phyloP scores from a whole-genome alignment of 2,888 invertebrate genomes.

The Julus scandinavius region DNA sequence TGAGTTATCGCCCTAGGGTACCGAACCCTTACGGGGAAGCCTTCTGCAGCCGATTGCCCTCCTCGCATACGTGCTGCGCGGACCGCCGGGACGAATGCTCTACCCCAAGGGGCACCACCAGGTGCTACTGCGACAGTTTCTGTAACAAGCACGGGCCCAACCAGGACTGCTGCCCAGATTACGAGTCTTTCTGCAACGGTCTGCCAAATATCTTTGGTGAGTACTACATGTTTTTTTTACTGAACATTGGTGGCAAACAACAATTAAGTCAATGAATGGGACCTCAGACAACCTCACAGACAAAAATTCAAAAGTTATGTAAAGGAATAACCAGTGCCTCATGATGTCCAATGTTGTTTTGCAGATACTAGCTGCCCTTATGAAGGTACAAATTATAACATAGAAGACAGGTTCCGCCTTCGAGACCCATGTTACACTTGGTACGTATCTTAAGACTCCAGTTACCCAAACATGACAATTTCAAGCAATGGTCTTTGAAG shows the following conservation, averaged over 20 bases:
- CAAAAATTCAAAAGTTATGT: too few species aligned
- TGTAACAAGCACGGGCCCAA: constrained; percentile 13
- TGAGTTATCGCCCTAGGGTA: neutral
- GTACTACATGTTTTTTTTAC: too few species aligned
- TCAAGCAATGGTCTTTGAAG: too few species aligned
- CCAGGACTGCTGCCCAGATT: constrained; percentile 42
- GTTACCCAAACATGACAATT: too few species aligned
- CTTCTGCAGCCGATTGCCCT: neutral
- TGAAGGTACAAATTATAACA: neutral
- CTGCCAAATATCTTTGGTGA: too few species aligned
- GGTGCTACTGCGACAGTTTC: constrained; percentile 36
- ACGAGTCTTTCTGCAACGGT: neutral
- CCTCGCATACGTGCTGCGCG: neutral
- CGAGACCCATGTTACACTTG: neutral
- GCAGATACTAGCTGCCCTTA: neutral
- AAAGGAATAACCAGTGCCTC: neutral
- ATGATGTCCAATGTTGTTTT: neutral
- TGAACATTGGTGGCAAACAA: too few species aligned
- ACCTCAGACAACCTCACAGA: too few species aligned
- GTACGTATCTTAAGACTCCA: neutral
- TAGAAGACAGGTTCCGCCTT: neutral
- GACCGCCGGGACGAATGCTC: constrained; percentile 31
- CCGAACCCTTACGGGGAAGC: neutral
- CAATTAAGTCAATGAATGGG: too few species aligned
- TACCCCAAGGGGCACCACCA: neutral